Evolutionary conservation across 2,888 invertebrate genomes (phyloP), one percentile per base, ranked within the genome.

Genomic region (Flexamia atlantica): DNA sequence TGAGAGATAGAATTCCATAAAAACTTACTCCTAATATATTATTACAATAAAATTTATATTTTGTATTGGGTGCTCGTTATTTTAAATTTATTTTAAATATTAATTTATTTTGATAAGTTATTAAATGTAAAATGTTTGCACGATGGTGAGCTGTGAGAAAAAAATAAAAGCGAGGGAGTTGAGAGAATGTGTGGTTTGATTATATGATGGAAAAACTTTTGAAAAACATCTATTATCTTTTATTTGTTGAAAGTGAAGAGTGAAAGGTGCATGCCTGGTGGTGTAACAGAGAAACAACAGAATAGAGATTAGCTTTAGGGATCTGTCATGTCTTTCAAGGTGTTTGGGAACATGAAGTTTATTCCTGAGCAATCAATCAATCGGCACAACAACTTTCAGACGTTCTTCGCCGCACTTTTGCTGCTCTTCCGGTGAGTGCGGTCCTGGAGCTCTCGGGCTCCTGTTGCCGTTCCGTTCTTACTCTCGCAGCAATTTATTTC

Each of bases 381-480:
- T 93, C 94, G 97, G 90, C 97, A 98, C 94, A 98, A 97, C 94
- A 97, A 98, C 94, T 97, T 98, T 94, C 95, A 96, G 92, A 95
- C 95, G 90, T 98, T 97, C 93, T 95, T 96, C 92, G 95, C 95
- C 92, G 95, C 96, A 90, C 94, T 98, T 91, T 95, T 97, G 93
- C 94, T 98, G 90, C 95, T 97, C 90, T 97, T 97, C 93, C 95
- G 97, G 97, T 95, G 95, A 95, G 95, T 92, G 84, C 83, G 83
- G 84, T 83, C 76, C 76, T 40, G 40, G 9, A 23, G 42, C 40
- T 42, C 72, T 72, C 72, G 23, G 42, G 40, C 72, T 72, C 42
- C 72, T 68, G 40, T 20, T 20, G 9, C 4, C n/a, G 14, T 28
- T 64, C 64, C 30, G 64, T 28, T 64, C 64, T 64, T 30, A 30